Base-by-base conservation (phyloP, 2,888 invertebrate genomes). In the Aethes cnicana region DNA sequence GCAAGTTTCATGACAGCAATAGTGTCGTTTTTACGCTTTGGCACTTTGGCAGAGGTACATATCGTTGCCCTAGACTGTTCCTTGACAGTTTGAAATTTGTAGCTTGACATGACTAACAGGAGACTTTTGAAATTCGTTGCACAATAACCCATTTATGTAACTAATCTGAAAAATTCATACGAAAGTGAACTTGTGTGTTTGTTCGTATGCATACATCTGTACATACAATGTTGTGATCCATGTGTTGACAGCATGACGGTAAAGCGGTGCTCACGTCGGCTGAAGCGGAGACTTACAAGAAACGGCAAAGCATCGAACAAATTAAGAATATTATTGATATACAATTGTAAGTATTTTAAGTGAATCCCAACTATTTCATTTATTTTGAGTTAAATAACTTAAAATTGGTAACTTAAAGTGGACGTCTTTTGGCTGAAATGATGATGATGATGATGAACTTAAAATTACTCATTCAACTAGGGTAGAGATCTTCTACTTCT, bases 211-310 rank as follows among this genome's bases (percentile, higher is more conserved):
- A 49, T 20, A 26, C 32, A 36, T 17, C 21, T 54, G 44, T 46
- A 41, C 33, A 33, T 46, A 46, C 46, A 41, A 63, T 55, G 64
- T 63, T 57, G 67, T 73, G 74, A 62, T 69, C 56, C 61, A 66
- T 81, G 78, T 84, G 77, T 85, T 81, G 82, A 81, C 88, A 88
- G 88, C 85, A 84, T 82, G 87, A 84, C 68, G 75, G 74, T 63
- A 69, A 67, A 49, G 66, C 71, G 54, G 61, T 65, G 59, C 62
- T 68, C 56, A 50, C 60, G 57, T 50, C 55, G 21, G 37, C 61
- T n/a, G 79, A 78, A 42, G 69, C 67, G 23, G 77, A 70, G 30
- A 69, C 74, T 9, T 70, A 69, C 61, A 69, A 68, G 57, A 61
- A 66, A 50, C 66, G 68, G 11, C 72, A 71, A 25, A 70, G 72